Evolutionary conservation across 2,888 invertebrate genomes (phyloP), one percentile per base, ranked within the genome.

Genomic region (Brenthis daphne): DNA sequence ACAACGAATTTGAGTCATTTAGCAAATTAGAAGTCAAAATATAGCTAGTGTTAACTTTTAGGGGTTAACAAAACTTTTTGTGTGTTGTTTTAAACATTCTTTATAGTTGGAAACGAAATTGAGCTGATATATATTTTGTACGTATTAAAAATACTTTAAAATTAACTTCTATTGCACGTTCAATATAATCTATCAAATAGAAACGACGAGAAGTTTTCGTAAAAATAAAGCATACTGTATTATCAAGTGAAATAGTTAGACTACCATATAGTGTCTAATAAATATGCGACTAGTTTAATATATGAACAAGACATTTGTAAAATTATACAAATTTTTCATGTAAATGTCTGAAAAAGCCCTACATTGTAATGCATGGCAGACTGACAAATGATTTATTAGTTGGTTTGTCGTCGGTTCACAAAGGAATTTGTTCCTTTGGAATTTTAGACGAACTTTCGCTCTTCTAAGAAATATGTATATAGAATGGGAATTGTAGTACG

Each of bases 331-430:
- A 69, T 57, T 65, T 65, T 60, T 69, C 69, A 69, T 65, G 55
- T 58, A 65, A 60, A 67, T 60, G 57, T 58, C 58, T 60, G 68
- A 64, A 68, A 66, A 67, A 67, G 55, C 66, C 57, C 20, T 58
- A 68, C 70, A 70, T 70, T 72, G 67, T 65, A 58, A 65, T 66
- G 65, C 63, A 68, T 66, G 66, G 53, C 64, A 48, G 43, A 53
- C 51, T 64, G 65, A 68, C 70, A 68, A 68, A 68, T 72, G 72
- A 70, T 70, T 61, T 72, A 72, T 70, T 50, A 64, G 65, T 56
- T 67, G 66, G 71, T 61, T 68, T 64, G 56, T 64, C 65, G 67
- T 69, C 47, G 57, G 68, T 57, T 66, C 57, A 64, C 64, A 68
- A 72, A 66, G 64, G 70, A 72, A 68, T 72, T 68, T 53, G 67